Conservation (phyloP, 2,113 vertebrate genomes). For the Odobenus rosmarus region DNA sequence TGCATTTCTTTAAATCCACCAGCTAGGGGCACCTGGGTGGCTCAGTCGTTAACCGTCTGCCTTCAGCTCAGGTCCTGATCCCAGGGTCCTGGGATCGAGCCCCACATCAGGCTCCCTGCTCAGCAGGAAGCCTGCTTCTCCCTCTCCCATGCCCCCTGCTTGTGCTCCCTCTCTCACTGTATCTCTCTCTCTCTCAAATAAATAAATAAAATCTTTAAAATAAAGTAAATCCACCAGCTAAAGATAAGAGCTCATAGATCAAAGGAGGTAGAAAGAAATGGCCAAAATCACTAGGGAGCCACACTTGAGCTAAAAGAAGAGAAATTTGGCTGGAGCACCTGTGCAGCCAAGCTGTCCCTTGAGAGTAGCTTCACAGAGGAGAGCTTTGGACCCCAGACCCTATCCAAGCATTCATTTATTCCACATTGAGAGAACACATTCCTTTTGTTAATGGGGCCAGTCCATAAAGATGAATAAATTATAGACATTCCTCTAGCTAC, state of each 20-base stretch:
- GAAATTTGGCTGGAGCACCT: not conserved
- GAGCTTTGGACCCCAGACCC: not conserved
- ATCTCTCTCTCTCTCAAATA: no score
- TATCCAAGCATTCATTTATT: not conserved
- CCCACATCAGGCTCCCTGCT: no score
- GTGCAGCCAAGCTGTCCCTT: not conserved
- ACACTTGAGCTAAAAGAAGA: not conserved
- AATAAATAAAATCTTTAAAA: no score
- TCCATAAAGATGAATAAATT: conserved; percentile 20
- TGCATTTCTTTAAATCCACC: not conserved
- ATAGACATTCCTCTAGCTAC: conserved; percentile 1
- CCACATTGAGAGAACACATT: not conserved
- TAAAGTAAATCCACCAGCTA: not conserved
- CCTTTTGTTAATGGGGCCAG: not conserved
- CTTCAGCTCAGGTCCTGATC: no score
- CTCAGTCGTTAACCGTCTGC: no score
- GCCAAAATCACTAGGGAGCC: not conserved
- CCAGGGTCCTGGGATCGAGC: no score
- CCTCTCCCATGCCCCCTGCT: no score
- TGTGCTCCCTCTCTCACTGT: no score
- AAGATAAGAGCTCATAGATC: not conserved
- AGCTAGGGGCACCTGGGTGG: not conserved
- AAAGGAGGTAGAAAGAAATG: conserved; percentile 47
- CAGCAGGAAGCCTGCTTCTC: no score
- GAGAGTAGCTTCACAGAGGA: conserved; percentile 36